Conservation (phyloP, 1,140 invertebrate species). For the Macrotrachela quadricornifera region DNA sequence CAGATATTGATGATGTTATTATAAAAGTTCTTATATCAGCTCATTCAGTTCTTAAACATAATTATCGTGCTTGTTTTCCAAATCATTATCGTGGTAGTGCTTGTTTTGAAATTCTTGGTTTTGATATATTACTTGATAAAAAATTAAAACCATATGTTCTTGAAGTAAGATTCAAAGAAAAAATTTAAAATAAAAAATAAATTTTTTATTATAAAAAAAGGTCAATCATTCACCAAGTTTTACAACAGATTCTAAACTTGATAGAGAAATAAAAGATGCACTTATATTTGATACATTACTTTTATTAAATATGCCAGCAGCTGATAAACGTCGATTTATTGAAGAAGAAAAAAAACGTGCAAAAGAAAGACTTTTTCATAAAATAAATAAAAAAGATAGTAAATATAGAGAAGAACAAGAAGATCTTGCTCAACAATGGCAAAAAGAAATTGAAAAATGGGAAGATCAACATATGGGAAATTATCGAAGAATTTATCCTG, state of each 20-base stretch:
- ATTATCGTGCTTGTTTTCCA: slow-evolving; percentile 64
- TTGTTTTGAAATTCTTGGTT: slow-evolving; percentile 68
- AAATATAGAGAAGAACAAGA: slow-evolving; percentile 30
- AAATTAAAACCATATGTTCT: slow-evolving; percentile 60
- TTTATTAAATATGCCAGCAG: slow-evolving; percentile 55
- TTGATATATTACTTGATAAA: slow-evolving; percentile 62
- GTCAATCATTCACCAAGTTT: slow-evolving; percentile 77
- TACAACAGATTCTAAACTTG: slow-evolving; percentile 56
- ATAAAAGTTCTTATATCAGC: slow-evolving; percentile 67
- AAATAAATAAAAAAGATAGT: slow-evolving; percentile 24
- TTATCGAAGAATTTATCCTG: slow-evolving; percentile 40
- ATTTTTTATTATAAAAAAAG: slow-evolving; percentile 17
- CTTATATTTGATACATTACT: slow-evolving; percentile 58
- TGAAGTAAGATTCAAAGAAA: slow-evolving; percentile 40
- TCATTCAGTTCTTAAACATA: slow-evolving; percentile 59
- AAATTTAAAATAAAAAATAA: not conserved
- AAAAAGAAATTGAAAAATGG: slow-evolving; percentile 45
- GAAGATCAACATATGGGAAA: slow-evolving; percentile 53
- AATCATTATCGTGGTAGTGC: slow-evolving; percentile 56
- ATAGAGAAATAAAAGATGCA: slow-evolving; percentile 57
- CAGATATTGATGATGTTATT: slow-evolving; percentile 53
- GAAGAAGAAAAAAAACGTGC: slow-evolving; percentile 33
- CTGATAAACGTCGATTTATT: slow-evolving; percentile 49
- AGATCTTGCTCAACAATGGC: slow-evolving; percentile 19
- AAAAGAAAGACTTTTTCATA: slow-evolving; percentile 26